Evolutionary conservation across 2,797 vertebrate species (phyloP), one percentile per base, ranked within the genome.

Genomic region (Enoplosus armatus): DNA sequence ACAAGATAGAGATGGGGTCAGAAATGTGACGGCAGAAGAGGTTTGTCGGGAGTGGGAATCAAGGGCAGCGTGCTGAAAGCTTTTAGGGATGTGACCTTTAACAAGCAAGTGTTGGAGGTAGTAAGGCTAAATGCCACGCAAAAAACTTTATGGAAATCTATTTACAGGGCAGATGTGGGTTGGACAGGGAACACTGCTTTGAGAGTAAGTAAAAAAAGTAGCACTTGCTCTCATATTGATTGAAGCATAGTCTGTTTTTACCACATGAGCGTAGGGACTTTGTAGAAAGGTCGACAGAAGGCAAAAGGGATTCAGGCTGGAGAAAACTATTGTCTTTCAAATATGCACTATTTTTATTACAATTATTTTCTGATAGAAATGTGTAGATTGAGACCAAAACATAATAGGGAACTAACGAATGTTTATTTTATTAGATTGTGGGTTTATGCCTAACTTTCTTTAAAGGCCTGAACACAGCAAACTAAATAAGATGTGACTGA

Each of bases 81-180:
- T 89, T 91, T 89, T 80, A 82, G 80, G 53, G 59, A 80, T 35
- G 53, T 86, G 90, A 90, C 89, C 90, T 93, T 91, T 90, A 65
- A 53, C 65, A 56, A 79, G 80, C 50, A 70, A 64, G 80, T 72
- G 85, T 37, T 53, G 50, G 68, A 73, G 53, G 58, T 35, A 51
- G 61, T 3, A 9, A 48, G 53, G 70, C 41, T 41, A 77, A 87
- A 83, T 80, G 75, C 51, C 80, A 85, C 6, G 59, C 39, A 50
- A 55, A 55, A 64, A 72, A 60, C 72, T 29, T 74, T 9, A 66
- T 47, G 26, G 64, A 71, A 77, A 79, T 80, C 37, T 37, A 10
- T 63, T 65, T 63, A 31, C 48, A 54, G 64, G 75, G 56, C 50
- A 48, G 72, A 56, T 66, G 26, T 59, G 9, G 78, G 45, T 0